These are phyloP conservation scores for Benthosema pterotum DNA, from an alignment of 2,797 vertebrate species.

Conservation along the genomic window DNA sequence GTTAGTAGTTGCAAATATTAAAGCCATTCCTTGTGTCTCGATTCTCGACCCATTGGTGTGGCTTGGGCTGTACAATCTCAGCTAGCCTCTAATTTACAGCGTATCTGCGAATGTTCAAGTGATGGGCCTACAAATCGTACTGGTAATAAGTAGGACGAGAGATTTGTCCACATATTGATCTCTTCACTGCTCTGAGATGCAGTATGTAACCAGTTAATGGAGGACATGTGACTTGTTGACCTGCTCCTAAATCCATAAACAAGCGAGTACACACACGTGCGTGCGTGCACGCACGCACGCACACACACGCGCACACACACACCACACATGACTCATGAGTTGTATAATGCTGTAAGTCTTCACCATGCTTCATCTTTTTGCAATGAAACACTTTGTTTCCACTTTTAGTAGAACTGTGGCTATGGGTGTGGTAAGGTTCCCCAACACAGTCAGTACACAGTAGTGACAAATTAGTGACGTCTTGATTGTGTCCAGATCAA, in stretches of 20 bases:
- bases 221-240: conserved; percentile 40
- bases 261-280: too few species aligned
- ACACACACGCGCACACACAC: neutral
- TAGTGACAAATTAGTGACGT: too few species aligned
- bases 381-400: neutral
- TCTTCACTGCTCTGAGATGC: conserved; percentile 24
- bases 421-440: too few species aligned
- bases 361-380: neutral
- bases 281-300: neutral
- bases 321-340: neutral
- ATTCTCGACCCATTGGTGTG: too few species aligned
- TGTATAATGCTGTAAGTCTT: neutral
- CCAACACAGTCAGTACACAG: too few species aligned
- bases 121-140: neutral
- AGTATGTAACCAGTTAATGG: conserved; percentile 53
- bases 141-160: conserved; percentile 9
- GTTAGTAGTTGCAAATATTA: too few species aligned
- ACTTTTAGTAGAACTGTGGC: neutral
- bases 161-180: conserved; percentile 26
- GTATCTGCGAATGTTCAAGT: too few species aligned
- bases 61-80: too few species aligned
- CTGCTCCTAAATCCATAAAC: conserved; percentile 21
- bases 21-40: too few species aligned
- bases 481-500: too few species aligned
- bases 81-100: too few species aligned